Conservation (phyloP, 2,888 invertebrate genomes). For the Blastobasis lacticolella region DNA sequence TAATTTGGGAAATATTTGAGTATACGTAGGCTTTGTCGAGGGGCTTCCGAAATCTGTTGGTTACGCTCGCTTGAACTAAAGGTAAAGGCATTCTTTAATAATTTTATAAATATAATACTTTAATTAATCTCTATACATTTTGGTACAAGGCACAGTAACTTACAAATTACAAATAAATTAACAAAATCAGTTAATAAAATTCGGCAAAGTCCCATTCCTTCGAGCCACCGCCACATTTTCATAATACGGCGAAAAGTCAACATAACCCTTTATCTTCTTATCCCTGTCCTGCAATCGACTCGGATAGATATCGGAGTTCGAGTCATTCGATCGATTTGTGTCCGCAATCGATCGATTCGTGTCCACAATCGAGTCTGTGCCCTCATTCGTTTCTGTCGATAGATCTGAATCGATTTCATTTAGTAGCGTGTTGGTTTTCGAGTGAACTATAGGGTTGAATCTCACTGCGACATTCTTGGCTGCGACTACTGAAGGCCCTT, state of each 20-base stretch:
- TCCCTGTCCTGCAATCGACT: slow-evolving; percentile 72
- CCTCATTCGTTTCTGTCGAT: slow-evolving; percentile 18
- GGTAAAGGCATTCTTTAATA: too few relatives aligned
- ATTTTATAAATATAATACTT: too few relatives aligned
- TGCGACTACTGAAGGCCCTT: slow-evolving; percentile 25
- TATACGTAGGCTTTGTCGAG: too few relatives aligned
- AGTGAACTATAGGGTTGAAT: slow-evolving; percentile 77
- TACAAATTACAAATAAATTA: too few relatives aligned
- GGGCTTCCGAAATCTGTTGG: too few relatives aligned
- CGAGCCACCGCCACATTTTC: slow-evolving; percentile 80
- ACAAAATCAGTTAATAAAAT: slow-evolving; percentile 56
- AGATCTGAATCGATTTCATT: slow-evolving; percentile 60
- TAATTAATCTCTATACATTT: too few relatives aligned
- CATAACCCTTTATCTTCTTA: slow-evolving; percentile 84
- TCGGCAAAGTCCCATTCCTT: slow-evolving; percentile 78
- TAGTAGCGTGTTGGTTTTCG: slow-evolving; percentile 56
- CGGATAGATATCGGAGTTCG: slow-evolving; percentile 58
- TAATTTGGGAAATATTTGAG: too few relatives aligned
- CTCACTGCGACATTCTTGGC: slow-evolving; percentile 71
- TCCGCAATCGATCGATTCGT: slow-evolving; percentile 47
- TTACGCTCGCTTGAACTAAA: too few relatives aligned
- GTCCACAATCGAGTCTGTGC: slow-evolving; percentile 30
- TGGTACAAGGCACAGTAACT: too few relatives aligned
- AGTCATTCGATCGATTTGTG: slow-evolving; percentile 55
- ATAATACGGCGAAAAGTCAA: slow-evolving; percentile 88